Percentiles rank a stretch among this genome's conserved stretches.
Evolutionary conservation across 1,140 invertebrate genomes (phyloP).

Genomic region (Phortica variegata): DNA sequence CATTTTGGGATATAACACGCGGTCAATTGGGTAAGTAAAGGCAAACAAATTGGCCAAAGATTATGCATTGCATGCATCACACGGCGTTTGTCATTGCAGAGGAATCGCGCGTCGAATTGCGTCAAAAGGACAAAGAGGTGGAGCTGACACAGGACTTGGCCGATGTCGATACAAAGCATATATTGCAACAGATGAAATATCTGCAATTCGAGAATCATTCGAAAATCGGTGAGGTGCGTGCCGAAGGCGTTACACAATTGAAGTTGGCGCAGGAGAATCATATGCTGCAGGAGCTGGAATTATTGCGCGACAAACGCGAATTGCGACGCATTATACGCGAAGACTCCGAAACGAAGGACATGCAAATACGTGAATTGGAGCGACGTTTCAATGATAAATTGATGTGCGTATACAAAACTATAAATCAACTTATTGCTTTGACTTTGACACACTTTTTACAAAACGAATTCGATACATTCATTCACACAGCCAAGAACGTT

Average conservation of each 20-base stretch:
- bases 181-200: constrained; percentile 91
- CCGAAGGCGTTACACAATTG: constrained; percentile 73
- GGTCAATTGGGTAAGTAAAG: constrained; percentile 35
- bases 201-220: constrained; percentile 89
- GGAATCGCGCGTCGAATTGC: constrained; percentile 48
- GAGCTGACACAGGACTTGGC: constrained; percentile 85
- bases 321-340: constrained; percentile 75
- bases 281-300: constrained; percentile 70
- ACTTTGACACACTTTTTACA: not conserved
- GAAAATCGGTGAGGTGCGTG: constrained; percentile 59
- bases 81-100: constrained; percentile 16
- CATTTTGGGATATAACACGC: constrained; percentile 86
- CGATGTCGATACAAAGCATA: constrained; percentile 81
- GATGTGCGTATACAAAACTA: constrained; percentile 50
- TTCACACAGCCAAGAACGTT: constrained; percentile 30
- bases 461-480: not conserved
- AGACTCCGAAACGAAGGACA: constrained; percentile 60
- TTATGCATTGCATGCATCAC: not conserved
- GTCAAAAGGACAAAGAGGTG: constrained; percentile 84
- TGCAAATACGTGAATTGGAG: constrained; percentile 50
- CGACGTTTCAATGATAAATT: constrained; percentile 63
- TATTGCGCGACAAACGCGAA: constrained; percentile 76
- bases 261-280: constrained; percentile 76
- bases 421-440: not conserved
- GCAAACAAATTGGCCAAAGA: not conserved